Conservation (phyloP, 2,113 vertebrate species). For the Gallinago media region DNA sequence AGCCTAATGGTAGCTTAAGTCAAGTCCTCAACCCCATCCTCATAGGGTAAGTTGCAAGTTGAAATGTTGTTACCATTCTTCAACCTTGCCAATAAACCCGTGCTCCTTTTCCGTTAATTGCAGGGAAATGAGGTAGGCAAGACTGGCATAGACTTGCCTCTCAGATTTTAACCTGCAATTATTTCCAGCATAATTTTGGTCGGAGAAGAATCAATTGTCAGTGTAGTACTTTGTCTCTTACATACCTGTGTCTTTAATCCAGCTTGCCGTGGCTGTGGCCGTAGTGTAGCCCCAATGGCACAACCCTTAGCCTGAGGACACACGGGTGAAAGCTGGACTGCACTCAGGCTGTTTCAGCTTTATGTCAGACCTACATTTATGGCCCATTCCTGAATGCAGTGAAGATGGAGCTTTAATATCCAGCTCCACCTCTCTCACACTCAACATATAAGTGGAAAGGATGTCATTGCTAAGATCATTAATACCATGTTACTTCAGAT, state of each 20-base stretch:
- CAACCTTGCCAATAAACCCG: background rate
- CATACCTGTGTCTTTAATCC: accelerated
- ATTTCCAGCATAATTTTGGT: background rate
- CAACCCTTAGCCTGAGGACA: background rate
- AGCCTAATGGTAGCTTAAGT: background rate
- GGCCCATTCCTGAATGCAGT: background rate
- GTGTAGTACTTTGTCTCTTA: background rate
- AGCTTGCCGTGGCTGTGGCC: background rate
- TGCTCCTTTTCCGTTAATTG: background rate
- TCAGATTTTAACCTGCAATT: background rate
- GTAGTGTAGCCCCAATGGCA: background rate
- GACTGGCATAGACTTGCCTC: background rate
- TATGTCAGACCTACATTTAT: background rate
- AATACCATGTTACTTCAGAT: background rate
- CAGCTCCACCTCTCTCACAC: background rate
- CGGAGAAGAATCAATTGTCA: background rate
- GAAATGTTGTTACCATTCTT: background rate
- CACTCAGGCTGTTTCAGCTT: background rate
- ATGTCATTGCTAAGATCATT: background rate
- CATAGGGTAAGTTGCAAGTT: background rate
- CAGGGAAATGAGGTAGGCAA: background rate
- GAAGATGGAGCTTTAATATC: background rate
- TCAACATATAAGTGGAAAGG: background rate
- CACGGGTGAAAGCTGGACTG: background rate
- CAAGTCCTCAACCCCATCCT: background rate